A percentile compares a stretch with the other conserved stretches of the same genome.
phyloP scores from a whole-genome alignment of 1,140 invertebrate genomes.

The Drosophila azteca region DNA sequence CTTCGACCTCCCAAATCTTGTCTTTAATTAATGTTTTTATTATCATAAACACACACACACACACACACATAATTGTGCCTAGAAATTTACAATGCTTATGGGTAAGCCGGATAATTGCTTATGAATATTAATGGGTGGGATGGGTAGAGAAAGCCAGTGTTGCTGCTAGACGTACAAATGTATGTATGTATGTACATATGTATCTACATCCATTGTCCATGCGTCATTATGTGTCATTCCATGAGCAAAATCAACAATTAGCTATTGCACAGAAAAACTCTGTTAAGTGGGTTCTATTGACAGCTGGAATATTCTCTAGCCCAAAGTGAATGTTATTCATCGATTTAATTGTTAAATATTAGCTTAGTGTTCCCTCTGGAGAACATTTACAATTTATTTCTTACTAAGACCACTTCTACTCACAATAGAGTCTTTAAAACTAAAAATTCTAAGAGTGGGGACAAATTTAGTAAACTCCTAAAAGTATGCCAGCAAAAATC shows the following conservation, averaged over 20 bases:
- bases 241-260: slow-evolving; percentile 9
- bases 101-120: slow-evolving; percentile 44
- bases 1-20: too few relatives aligned
- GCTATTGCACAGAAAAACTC: slow-evolving; percentile 5
- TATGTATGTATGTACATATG: not conserved
- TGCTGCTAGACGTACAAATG: slow-evolving; percentile 1
- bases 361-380: too few relatives aligned
- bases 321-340: slow-evolving; percentile 1
- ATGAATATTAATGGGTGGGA: slow-evolving; percentile 75
- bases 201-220: not conserved
- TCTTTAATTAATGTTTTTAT: slow-evolving; percentile 54
- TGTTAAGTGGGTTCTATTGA: slow-evolving; percentile 3
- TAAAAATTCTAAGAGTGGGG: not conserved
- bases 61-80: slow-evolving; percentile 11
- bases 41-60: slow-evolving; percentile 43
- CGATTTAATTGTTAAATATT: not conserved
- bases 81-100: slow-evolving; percentile 26
- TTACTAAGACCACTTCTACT: too few relatives aligned
- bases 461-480: slow-evolving; percentile 13
- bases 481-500: slow-evolving; percentile 31
- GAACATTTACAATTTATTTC: too few relatives aligned
- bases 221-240: slow-evolving; percentile 66
- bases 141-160: slow-evolving; percentile 47
- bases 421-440: too few relatives aligned
- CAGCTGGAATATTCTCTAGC: slow-evolving; percentile 6